Conservation (phyloP, 2,888 invertebrate genomes). For the Selenia dentaria region DNA sequence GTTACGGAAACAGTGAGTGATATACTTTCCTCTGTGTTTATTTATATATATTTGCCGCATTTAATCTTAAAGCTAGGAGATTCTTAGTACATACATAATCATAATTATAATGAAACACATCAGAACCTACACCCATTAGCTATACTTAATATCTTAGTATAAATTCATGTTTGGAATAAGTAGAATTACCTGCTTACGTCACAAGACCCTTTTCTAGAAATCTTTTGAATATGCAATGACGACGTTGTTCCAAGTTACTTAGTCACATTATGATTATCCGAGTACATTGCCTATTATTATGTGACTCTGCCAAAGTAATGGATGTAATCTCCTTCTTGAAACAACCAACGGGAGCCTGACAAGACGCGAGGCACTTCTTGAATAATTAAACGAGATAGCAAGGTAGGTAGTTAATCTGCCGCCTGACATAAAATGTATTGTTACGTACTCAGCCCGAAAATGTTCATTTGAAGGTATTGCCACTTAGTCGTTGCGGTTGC, state of each 20-base stretch:
- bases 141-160: too few relatives aligned
- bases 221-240: neutral
- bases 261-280: constrained; percentile 3
- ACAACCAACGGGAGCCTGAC: constrained; percentile 12
- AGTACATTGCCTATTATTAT: constrained; percentile 7
- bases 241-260: neutral
- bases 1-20: too few relatives aligned
- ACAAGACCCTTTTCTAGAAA: neutral
- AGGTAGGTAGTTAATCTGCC: constrained; percentile 9
- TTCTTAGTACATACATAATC: too few relatives aligned
- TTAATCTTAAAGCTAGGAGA: too few relatives aligned
- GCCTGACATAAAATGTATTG: constrained; percentile 9
- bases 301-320: constrained; percentile 12
- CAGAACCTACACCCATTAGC: too few relatives aligned
- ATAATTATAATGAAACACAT: too few relatives aligned
- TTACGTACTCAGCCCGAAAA: neutral
- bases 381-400: constrained; percentile 18
- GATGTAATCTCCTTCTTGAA: constrained; percentile 9
- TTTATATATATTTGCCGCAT: too few relatives aligned
- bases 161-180: too few relatives aligned
- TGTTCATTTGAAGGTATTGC: neutral
- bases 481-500: neutral
- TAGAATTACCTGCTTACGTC: neutral
- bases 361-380: constrained; percentile 14
- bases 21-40: too few relatives aligned